Evolutionary conservation across 2,113 vertebrate species (phyloP).

Genomic region (Neoarius graeffei): DNA sequence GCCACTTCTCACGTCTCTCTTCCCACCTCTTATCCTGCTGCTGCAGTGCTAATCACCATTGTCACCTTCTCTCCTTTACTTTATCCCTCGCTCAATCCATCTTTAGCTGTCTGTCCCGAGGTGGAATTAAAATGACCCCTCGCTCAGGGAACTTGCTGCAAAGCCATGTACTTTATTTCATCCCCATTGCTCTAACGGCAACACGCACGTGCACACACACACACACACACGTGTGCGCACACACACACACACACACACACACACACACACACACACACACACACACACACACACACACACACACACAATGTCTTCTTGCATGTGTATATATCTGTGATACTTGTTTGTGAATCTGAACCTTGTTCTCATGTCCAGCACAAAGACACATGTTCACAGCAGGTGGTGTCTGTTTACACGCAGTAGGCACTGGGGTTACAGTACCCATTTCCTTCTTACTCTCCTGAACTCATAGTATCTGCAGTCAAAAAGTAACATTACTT

Average conservation of each 20-base stretch:
- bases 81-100: slow-evolving; percentile 37
- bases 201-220: too few relatives aligned
- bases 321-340: background rate
- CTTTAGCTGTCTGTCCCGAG: slow-evolving; percentile 24
- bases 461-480: background rate
- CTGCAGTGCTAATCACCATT: slow-evolving; percentile 17
- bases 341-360: slow-evolving; percentile 29
- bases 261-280: background rate
- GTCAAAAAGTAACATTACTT: too few relatives aligned
- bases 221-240: too few relatives aligned
- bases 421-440: background rate
- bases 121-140: slow-evolving; percentile 45
- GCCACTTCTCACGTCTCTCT: slow-evolving; percentile 25
- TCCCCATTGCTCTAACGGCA: background rate
- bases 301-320: background rate
- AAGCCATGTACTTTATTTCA: slow-evolving; percentile 25
- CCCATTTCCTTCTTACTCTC: background rate
- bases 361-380: slow-evolving; percentile 9
- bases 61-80: slow-evolving; percentile 28
- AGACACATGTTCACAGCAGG: slow-evolving; percentile 31
- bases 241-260: background rate
- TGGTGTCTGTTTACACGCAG: slow-evolving; percentile 19
- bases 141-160: slow-evolving; percentile 5
- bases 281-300: too few relatives aligned
- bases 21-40: slow-evolving; percentile 45